Evolutionary conservation across 2,888 invertebrate genomes (phyloP).

Genomic region (Ornithoptera alexandrae): DNA sequence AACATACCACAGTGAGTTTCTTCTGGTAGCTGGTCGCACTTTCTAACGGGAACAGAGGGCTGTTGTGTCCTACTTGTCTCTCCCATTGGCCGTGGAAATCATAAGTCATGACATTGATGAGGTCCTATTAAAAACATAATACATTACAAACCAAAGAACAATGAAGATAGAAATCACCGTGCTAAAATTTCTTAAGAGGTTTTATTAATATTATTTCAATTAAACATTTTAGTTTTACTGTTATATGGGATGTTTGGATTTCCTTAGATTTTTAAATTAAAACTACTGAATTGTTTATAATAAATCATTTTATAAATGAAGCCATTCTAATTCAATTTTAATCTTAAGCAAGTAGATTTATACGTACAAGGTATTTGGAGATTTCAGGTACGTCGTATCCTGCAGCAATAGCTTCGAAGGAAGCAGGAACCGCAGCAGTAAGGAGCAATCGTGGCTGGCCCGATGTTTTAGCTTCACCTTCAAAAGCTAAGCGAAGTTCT

Average conservation of each 20-base stretch:
- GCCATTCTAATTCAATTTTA: too few relatives aligned
- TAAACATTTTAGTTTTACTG: too few relatives aligned
- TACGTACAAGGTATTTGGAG: slow-evolving; percentile 87
- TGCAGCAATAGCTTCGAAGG: slow-evolving; percentile 95
- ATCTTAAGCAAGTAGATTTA: background rate
- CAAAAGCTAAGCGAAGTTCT: slow-evolving; percentile 94
- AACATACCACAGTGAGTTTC: slow-evolving; percentile 90
- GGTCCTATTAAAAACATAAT: slow-evolving; percentile 78
- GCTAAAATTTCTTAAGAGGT: too few relatives aligned
- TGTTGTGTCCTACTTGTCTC: slow-evolving; percentile 94
- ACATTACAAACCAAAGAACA: background rate
- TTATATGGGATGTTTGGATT: too few relatives aligned
- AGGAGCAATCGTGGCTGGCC: slow-evolving; percentile 89
- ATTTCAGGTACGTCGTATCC: slow-evolving; percentile 97
- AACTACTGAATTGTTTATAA: too few relatives aligned
- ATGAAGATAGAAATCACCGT: too few relatives aligned
- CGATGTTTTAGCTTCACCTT: slow-evolving; percentile 94
- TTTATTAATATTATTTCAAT: too few relatives aligned
- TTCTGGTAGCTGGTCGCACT: slow-evolving; percentile 95
- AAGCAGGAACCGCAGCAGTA: slow-evolving; percentile 95
- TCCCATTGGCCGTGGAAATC: slow-evolving; percentile 98
- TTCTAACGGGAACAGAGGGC: slow-evolving; percentile 92
- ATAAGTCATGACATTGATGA: slow-evolving; percentile 97
- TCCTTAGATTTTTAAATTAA: too few relatives aligned
- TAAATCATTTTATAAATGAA: too few relatives aligned